phyloP scores from a whole-genome alignment of 1,140 invertebrate species.

The Mamestra configurata region DNA sequence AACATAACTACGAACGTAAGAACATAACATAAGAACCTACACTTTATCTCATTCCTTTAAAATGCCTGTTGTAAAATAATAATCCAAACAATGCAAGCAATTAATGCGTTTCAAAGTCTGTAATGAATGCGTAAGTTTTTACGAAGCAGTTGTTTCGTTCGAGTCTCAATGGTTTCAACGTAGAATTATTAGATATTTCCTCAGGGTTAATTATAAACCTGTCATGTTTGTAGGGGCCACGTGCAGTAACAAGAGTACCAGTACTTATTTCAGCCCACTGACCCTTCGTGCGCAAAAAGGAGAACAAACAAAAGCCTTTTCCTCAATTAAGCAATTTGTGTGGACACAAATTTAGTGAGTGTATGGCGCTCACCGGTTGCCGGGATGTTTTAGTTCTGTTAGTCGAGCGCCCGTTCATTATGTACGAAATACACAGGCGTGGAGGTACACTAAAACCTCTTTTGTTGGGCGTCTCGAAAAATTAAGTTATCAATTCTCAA shows the following conservation, averaged over 20 bases:
- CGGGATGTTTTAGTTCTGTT: constrained; percentile 49
- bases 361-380: constrained; percentile 58
- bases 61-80: no score
- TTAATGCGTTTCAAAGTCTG: no score
- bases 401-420: constrained; percentile 35
- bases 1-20: no score
- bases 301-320: constrained; percentile 67
- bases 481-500: constrained; percentile 21
- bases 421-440: constrained; percentile 38
- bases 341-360: constrained; percentile 65
- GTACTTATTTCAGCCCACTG: constrained; percentile 43
- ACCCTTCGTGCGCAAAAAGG: constrained; percentile 54
- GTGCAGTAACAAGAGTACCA: constrained; percentile 30
- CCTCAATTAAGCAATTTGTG: constrained; percentile 73
- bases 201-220: constrained; percentile 48
- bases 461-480: constrained; percentile 18
- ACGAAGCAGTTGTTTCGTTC: neutral
- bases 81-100: no score
- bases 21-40: no score
- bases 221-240: constrained; percentile 14
- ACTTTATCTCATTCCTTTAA: no score
- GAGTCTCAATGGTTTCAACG: constrained; percentile 1
- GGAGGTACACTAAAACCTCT: neutral
- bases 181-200: constrained; percentile 25
- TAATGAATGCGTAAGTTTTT: no score